A percentile compares a stretch with the other conserved stretches of the same genome.
These are phyloP conservation scores for Perodicticus potto DNA, from an alignment of 2,797 vertebrate genomes.

Conservation along the genomic window DNA sequence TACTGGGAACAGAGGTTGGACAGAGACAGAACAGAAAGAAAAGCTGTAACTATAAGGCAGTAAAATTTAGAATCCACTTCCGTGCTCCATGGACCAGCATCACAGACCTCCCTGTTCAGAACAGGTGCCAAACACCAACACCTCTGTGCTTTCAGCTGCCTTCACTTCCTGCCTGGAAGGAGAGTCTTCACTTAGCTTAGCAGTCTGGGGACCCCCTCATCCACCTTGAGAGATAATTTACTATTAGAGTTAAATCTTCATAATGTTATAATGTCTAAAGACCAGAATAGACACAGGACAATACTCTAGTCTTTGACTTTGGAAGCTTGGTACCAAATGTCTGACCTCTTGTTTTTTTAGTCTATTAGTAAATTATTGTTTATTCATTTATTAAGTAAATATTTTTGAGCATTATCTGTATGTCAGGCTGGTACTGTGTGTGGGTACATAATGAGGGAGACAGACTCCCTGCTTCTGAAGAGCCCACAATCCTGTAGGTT, in stretches of 20 bases:
- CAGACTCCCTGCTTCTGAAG: fast-evolving
- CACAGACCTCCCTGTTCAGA: not conserved
- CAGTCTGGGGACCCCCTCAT: not conserved
- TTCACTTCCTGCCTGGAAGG: not conserved
- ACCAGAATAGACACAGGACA: not conserved
- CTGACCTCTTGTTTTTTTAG: not conserved
- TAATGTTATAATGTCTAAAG: not conserved
- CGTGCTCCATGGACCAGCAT: not conserved
- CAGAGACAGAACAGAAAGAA: not conserved
- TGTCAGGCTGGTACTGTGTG: not conserved
- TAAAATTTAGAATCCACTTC: not conserved
- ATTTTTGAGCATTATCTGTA: not conserved
- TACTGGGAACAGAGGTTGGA: not conserved
- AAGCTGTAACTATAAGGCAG: not conserved
- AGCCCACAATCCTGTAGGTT: not conserved
- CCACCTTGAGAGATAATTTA: not conserved
- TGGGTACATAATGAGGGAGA: not conserved
- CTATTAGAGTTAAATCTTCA: not conserved
- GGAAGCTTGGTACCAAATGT: not conserved
- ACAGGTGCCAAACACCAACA: not conserved
- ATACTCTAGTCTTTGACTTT: not conserved
- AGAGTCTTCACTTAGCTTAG: not conserved
- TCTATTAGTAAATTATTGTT: not conserved
- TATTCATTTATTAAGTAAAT: not conserved
- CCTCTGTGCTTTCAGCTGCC: not conserved